Evolutionary conservation across 2,888 invertebrate genomes (phyloP), one percentile per base, ranked within the genome.

Genomic region (Brachycybe producta): DNA sequence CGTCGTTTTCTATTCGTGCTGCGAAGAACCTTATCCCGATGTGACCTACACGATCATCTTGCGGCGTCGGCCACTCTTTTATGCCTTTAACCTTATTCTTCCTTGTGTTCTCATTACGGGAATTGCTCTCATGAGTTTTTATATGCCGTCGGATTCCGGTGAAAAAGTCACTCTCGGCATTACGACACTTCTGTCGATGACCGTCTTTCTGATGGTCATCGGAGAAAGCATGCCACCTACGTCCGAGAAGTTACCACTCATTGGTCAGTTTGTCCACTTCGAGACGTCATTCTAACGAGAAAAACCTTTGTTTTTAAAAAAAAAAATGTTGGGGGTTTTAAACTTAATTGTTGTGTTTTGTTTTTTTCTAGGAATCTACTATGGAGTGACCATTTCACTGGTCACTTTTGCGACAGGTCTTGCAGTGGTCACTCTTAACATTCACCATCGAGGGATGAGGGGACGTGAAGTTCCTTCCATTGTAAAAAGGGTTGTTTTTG

Each of bases 221-320:
- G 71, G 73, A 1, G 74, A 75, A 57, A 72, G 69, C 52, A 75
- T 74, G 67, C 74, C 74, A 2, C 74, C 74, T 1, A 74, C 73
- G 2, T 73, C 73, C 2, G 73, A 75, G 58, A 71, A 71, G n/a
- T 65, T 75, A 28, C 74, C 74, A 1, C 62, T 74, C 2, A 72
- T 74, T 54, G 73, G 73, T 73, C 55, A 58, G 62, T 54, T 2
- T 23, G 19, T 19, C 8, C 8, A 19, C 26, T 15, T 5, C 17
- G 17, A 17, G 15, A 15, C 26, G 17, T 28, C 4, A 2, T 15
- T 17, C 26, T 44, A 21, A 15, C 2, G 4, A 7, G 19, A 19
- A 36, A 13, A 11, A 38, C 17, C 7, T 38, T 15, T 8, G 7
- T 13, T 38, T n/a, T 30, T 8, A n/a, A 38, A 8, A 17, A 8